Evolutionary conservation across 2,797 vertebrate species (phyloP).

Genomic region (Podarcis siculus): DNA sequence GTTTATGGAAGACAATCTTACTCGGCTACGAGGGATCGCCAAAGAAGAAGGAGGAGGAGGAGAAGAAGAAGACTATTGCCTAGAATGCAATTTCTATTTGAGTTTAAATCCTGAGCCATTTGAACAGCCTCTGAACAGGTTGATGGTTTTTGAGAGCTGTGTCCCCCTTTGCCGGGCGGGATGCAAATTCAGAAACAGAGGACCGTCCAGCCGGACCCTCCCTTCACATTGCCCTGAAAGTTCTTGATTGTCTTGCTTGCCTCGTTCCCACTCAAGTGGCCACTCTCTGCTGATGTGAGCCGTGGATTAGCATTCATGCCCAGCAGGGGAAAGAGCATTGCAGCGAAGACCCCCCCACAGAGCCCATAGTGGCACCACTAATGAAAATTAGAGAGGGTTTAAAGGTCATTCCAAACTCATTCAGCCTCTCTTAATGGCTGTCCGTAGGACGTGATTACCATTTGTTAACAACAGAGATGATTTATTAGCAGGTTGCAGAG

Average conservation of each 20-base stretch:
- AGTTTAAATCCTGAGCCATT: background rate
- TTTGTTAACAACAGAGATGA: background rate
- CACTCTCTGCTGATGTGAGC: background rate
- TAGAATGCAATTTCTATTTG: background rate
- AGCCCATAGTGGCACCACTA: background rate
- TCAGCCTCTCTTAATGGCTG: background rate
- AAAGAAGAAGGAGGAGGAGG: too few relatives aligned
- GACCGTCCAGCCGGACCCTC: rapidly evolving
- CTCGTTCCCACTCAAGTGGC: background rate
- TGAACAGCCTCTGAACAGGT: background rate
- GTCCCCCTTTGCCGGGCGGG: too few relatives aligned
- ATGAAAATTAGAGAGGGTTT: constrained; percentile 3
- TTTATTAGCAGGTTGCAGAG: background rate
- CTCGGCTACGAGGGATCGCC: too few relatives aligned
- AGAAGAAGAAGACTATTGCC: background rate
- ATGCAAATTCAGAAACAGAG: background rate
- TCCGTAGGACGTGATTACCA: background rate
- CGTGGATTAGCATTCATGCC: background rate
- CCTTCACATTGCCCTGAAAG: background rate
- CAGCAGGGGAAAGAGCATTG: background rate
- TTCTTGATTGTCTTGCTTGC: too few relatives aligned
- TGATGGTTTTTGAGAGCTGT: too few relatives aligned
- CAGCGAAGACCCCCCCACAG: background rate
- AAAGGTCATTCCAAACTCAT: background rate
- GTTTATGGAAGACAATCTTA: too few relatives aligned